Base-by-base conservation (phyloP, 1,140 invertebrate genomes). In the Condylostylus longicornis region DNA sequence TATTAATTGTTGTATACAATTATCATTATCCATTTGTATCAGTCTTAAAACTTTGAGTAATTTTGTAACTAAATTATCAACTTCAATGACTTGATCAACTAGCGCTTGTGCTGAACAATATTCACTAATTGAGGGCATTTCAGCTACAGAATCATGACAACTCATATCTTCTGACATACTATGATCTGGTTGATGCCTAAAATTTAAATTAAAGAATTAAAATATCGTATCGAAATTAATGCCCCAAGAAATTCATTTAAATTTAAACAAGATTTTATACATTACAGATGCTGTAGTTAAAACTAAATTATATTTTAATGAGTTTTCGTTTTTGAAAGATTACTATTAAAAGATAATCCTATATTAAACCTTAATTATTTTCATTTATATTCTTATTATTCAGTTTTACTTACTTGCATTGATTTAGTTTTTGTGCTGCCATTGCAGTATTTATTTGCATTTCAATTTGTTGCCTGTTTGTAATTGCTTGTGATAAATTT, bases 51-150 rank as follows among this genome's bases (percentile, higher is more conserved):
- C 77, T 48, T 79, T 79, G 37, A 83, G 63, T 46, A 83, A 58
- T 47, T 75, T 77, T 1, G 77, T 79, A 5, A 83, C 69, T 12
- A 80, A 61, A 59, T 76, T 77, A 58, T 83, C 77, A 18, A 79
- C 75, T 12, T 79, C 72, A 38, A 79, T 79, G 5, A 79, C 75
- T 66, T 79, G 76, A 61, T 79, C 76, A 15, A 79, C 71, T 7
- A 79, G 62, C 5, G 67, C 59, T 41, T 64, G 54, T 10, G 64
- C 59, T 4, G 51, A 55, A 43, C 49, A 59, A 53, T 50, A 58
- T 43, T 56, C 63, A 53, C 55, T 50, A 13, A 61, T 40, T 1
- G 60, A 62, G 10, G 59, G 56, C 46, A 62, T 47, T 41, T 67
- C 64, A 14, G 55, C 60, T 31, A 58, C 39, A 2, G 56, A 59